Base-by-base conservation (phyloP, 2,113 vertebrate genomes). In the Odontophorus gujanensis region DNA sequence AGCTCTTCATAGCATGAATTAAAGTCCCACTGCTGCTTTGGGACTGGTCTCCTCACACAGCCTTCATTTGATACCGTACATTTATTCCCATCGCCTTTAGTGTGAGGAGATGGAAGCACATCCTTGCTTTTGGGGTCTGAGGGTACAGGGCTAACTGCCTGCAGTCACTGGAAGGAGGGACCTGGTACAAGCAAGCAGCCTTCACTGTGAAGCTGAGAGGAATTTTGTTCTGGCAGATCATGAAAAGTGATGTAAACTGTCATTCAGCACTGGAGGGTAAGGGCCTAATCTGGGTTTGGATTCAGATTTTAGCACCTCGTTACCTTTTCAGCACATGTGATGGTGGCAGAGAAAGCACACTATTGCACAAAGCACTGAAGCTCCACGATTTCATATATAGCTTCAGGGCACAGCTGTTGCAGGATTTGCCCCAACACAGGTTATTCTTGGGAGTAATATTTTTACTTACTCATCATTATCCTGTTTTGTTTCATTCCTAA, bases 401-500 rank as follows among this genome's bases (percentile, higher is more conserved):
- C 50, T 53, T 84, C 25, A 13, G 30, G 38, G 43, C 32, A 15
- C 40, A 79, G 36, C 2, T 66, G 38, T 87, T 92, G 40, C 71
- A 65, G 61, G 51, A 63, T 80, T 87, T 66, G 79, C 36, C n/a
- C 68, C 61, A 26, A 7, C 19, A 58, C 1, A 8, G 30, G 16
- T 93, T 72, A 45, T 48, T 71, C 81, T 74, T 32, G 42, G 42
- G 30, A 92, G 16, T 38, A 86, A 45, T 69, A 62, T 77, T 94
- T 93, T 84, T 89, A 75, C 62, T 89, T 89, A 59, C 48, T 81
- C 67, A 75, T 75, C 55, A 53, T 74, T 82, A 92, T 71, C 55
- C 59, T 72, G 21, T 32, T 81, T 90, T 75, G 55, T 82, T 95
- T 90, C 87, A 89, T 94, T 85, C 76, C 21, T 38, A 65, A 87